A percentile compares a stretch with the other conserved stretches of the same genome.
Conservation (phyloP, 1,140 invertebrate species). For the Neuroterus valhalla region DNA sequence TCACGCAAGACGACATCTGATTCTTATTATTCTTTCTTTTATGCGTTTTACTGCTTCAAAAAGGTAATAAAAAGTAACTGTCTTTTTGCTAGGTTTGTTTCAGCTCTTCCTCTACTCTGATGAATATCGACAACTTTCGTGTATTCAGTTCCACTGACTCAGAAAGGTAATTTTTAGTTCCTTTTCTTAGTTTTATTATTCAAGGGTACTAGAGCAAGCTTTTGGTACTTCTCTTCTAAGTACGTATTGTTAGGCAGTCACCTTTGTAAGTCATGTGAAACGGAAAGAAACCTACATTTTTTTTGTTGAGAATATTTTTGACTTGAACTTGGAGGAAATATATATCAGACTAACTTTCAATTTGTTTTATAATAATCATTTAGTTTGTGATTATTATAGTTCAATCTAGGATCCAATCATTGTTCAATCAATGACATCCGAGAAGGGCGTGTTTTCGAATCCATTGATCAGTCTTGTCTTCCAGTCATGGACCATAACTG, state of each 20-base stretch:
- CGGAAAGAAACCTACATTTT: neutral
- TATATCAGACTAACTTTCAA: too few species aligned
- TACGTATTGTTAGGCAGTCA: neutral
- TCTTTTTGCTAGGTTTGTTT: conserved; percentile 24
- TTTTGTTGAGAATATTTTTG: neutral
- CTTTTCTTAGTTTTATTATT: neutral
- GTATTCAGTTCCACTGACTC: conserved; percentile 46
- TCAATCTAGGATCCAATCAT: too few species aligned
- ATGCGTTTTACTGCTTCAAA: conserved; percentile 13
- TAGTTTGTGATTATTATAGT: too few species aligned
- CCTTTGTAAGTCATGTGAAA: neutral
- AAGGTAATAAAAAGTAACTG: conserved; percentile 52
- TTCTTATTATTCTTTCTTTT: conserved; percentile 11
- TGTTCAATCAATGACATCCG: too few species aligned
- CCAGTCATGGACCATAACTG: too few species aligned
- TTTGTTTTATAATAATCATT: too few species aligned
- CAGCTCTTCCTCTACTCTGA: conserved; percentile 38
- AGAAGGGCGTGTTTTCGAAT: too few species aligned
- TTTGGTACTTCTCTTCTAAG: neutral
- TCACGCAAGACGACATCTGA: neutral
- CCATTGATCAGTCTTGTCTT: too few species aligned
- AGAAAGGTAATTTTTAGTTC: conserved; percentile 25
- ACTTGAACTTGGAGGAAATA: too few species aligned
- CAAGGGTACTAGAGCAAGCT: too few species aligned
- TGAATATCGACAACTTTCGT: conserved; percentile 47